Evolutionary conservation across 1,140 invertebrate genomes (phyloP).

Genomic region (Nymphalis io): DNA sequence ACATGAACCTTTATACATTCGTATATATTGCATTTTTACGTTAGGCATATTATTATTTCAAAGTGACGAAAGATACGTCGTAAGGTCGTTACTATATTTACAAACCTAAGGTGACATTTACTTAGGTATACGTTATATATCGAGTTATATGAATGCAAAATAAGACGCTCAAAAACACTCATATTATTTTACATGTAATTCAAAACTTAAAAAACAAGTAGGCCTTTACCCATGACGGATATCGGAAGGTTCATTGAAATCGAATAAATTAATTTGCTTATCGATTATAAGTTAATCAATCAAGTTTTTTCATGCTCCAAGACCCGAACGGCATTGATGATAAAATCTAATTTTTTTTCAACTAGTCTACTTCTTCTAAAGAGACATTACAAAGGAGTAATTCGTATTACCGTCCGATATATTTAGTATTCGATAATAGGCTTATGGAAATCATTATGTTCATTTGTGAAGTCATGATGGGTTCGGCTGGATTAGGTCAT

Average conservation of each 20-base stretch:
- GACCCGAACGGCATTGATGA: slow-evolving; percentile 24
- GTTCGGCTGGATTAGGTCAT: slow-evolving; percentile 34
- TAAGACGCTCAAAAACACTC: no score
- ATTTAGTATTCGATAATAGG: slow-evolving; percentile 11
- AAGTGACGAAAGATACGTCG: no score
- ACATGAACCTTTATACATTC: no score
- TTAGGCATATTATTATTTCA: no score
- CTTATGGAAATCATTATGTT: slow-evolving; percentile 13
- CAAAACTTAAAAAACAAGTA: slow-evolving; percentile 19
- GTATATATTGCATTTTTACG: no score
- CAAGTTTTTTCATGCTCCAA: slow-evolving; percentile 30
- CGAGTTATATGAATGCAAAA: no score
- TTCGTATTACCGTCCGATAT: slow-evolving; percentile 8
- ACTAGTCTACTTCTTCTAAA: slow-evolving; percentile 3
- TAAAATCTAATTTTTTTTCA: slow-evolving; percentile 19
- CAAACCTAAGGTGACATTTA: no score
- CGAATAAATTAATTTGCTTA: slow-evolving; percentile 37
- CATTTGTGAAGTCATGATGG: slow-evolving; percentile 32
- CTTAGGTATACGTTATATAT: no score
- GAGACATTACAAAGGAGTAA: slow-evolving; percentile 4
- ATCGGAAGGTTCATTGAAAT: slow-evolving; percentile 29
- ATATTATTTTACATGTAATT: slow-evolving; percentile 5
- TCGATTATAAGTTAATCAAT: slow-evolving; percentile 40
- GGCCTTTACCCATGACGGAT: slow-evolving; percentile 20
- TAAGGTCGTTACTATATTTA: no score